Base-by-base conservation (phyloP, 1,140 invertebrate species). In the Aradophagus sp. region DNA sequence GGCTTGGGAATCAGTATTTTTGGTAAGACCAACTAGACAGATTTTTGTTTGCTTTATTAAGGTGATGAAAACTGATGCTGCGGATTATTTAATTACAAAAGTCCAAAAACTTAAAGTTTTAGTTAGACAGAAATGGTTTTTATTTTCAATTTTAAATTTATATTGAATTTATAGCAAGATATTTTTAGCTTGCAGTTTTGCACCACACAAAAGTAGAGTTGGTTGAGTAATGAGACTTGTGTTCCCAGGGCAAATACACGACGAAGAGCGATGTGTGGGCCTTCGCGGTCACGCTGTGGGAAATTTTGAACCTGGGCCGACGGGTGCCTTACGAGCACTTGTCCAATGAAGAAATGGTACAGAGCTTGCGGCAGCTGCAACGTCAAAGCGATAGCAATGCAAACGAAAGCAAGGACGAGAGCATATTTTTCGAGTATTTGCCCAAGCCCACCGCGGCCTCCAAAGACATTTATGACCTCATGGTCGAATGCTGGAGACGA, bases 401-500 rank as follows among this genome's bases (percentile, higher is more conserved):
- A 45, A 63, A 69, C 55, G 38, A 75, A n/a, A 71, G 48, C 45
- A 74, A 76, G 42, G 68, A 77, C 41, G 74, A 76, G 15, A 58
- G 63, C 19, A 55, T 65, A 66, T 68, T 67, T 44, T 93, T 91
- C 82, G 88, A 89, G 66, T 88, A 87, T 71, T 87, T 95, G 55
- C 88, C 89, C 8, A 88, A 90, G 20, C 89, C 93, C 5, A 86
- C 89, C 2, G 88, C 89, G 50, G 93, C 92, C 53, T 93, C 94
- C 2, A 90, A 93, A 74, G 94, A 95, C 80, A 89, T 96, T 32
- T 95, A 94, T 85, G 94, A 96, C 77, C 84, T 97, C 29, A 96
- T 97, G 93, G 84, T 90, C 20, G 94, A 95, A 76, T 97, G 95
- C 81, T 98, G 95, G 95, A 89, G 93, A 52, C 85, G 92, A 6